Evolutionary conservation across 2,888 invertebrate species (phyloP), one percentile per base, ranked within the genome.

Genomic region (Frankliniella intonsa): DNA sequence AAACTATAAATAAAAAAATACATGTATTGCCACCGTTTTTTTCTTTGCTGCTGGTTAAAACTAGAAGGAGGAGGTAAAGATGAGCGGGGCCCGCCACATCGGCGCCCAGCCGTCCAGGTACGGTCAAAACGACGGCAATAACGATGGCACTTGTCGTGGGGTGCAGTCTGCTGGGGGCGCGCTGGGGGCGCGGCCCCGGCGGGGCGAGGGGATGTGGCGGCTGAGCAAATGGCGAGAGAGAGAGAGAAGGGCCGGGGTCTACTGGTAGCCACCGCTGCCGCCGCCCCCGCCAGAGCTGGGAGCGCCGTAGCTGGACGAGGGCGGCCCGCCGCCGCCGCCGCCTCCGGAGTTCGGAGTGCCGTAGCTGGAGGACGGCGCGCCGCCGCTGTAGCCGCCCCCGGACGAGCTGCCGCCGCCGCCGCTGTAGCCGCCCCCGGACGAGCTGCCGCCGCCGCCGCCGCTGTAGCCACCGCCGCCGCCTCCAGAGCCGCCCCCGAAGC

Each of bases 381-480:
- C 69, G 80, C 80, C 80, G 38, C 79, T 80, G 82, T 80, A 51
- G 80, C 51, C 65, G n/a, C 81, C 81, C 9, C 69, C 50, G 22
- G 69, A 69, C 7, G 69, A 69, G 8, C 81, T 69, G 8, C 69
- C 49, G 81, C 50, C 81, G 0, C 69, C 49, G 81, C 50, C 19
- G 17, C 81, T 69, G 81, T 65, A 50, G 10, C 69, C 69, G 9
- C 81, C 81, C 0, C 81, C 81, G 55, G 62, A 50, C 22, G 62
- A 55, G 12, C 81, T 65, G 3, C 81, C 81, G 81, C 62, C 49
- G 17, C 81, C 81, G 17, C 25, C 25, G 25, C 50, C 50, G 3
- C 80, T 7, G n/a, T 50, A 50, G 25, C 55, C 50, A 0, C 81
- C 9, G 7, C 1, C 2, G n/a, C 49, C 65, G 19, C 81, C 81